Conservation (phyloP, 2,888 invertebrate species). For the Uropetala carovei region DNA sequence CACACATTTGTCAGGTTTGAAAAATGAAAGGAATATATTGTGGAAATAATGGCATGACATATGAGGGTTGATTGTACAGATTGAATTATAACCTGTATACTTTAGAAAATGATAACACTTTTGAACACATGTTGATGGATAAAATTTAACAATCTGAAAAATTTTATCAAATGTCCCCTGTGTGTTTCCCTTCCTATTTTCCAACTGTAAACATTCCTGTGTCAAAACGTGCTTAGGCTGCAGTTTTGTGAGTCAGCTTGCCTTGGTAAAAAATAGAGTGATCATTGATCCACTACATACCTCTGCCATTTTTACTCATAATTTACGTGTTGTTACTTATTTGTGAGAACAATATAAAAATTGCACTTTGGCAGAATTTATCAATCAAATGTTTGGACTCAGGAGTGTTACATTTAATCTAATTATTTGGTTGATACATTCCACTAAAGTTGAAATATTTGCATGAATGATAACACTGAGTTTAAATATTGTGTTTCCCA, state of each 20-base stretch:
- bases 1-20: not conserved
- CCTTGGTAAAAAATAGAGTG: constrained; percentile 18
- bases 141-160: constrained; percentile 14
- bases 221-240: constrained; percentile 44
- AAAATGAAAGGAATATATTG: not conserved
- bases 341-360: constrained; percentile 59
- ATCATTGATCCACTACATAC: not conserved
- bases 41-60: not conserved
- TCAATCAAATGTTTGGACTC: constrained; percentile 67
- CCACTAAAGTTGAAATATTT: not conserved
- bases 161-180: not conserved
- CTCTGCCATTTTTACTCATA: not conserved
- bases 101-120: not conserved
- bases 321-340: constrained; percentile 2
- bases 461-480: not conserved
- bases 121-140: not conserved
- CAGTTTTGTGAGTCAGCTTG: constrained; percentile 48
- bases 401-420: constrained; percentile 63
- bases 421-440: constrained; percentile 66
- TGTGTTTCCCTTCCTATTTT: constrained; percentile 16
- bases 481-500: not conserved
- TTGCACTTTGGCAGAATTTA: constrained; percentile 56
- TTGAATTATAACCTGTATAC: not conserved
- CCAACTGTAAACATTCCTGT: constrained; percentile 23
- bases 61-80: constrained; percentile 19